phyloP scores from a whole-genome alignment of 2,113 vertebrate genomes.

The Mungos mungo region DNA sequence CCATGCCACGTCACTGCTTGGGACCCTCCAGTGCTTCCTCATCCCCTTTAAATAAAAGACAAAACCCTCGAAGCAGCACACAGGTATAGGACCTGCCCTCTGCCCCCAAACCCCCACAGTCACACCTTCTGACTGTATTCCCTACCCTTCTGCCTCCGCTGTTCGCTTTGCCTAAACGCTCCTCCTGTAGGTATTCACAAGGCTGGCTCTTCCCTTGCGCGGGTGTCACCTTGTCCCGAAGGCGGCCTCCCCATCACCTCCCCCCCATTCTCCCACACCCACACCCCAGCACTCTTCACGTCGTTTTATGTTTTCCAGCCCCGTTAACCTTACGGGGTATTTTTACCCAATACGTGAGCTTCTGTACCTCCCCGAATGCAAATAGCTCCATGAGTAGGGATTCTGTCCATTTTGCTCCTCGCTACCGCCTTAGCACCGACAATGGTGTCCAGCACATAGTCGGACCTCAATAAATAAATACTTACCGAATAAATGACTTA shows the following conservation, averaged over 20 bases:
- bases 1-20: not conserved
- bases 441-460: not conserved
- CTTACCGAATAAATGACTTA: not conserved
- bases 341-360: not conserved
- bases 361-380: not conserved
- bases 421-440: not conserved
- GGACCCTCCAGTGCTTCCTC: not conserved
- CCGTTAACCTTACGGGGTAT: not conserved
- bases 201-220: not conserved
- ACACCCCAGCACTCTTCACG: not conserved
- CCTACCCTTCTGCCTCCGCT: not conserved
- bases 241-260: not conserved
- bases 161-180: not conserved
- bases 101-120: not conserved
- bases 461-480: not conserved
- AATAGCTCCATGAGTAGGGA: not conserved
- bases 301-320: not conserved
- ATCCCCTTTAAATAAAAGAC: not conserved
- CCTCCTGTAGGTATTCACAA: not conserved
- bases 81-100: not conserved
- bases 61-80: not conserved
- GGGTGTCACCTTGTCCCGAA: not conserved
- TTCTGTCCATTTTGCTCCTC: not conserved
- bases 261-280: not conserved
- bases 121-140: not conserved